These are phyloP conservation scores for Metopia argyrocephala DNA, from an alignment of 2,888 invertebrate species.

Conservation along the genomic window DNA sequence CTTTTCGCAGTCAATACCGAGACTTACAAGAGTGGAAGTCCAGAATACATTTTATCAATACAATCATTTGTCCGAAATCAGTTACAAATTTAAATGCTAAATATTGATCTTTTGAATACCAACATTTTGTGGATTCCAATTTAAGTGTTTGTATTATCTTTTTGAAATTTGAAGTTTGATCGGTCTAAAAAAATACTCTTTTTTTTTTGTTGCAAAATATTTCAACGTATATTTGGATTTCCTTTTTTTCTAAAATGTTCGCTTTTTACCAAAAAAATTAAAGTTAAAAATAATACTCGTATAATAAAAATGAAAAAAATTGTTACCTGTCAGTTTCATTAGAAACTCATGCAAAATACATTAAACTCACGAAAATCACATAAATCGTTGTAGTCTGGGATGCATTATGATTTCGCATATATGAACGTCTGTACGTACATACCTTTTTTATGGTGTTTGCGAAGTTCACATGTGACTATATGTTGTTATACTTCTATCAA, in stretches of 20 bases:
- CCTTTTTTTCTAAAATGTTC: slow-evolving; percentile 13
- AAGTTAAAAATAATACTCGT: slow-evolving; percentile 4
- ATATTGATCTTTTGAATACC: too few relatives aligned
- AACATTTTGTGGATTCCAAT: too few relatives aligned
- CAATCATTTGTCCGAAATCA: too few relatives aligned
- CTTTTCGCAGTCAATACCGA: too few relatives aligned
- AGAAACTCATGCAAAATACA: slow-evolving; percentile 58
- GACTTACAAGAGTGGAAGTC: too few relatives aligned
- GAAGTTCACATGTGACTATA: neutral
- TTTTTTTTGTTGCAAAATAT: slow-evolving; percentile 8
- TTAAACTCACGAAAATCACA: slow-evolving; percentile 63
- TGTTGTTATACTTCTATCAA: slow-evolving; percentile 23
- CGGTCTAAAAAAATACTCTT: too few relatives aligned
- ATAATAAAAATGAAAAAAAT: slow-evolving; percentile 33
- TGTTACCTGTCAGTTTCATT: slow-evolving; percentile 57
- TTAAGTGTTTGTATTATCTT: too few relatives aligned
- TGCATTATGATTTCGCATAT: slow-evolving; percentile 35
- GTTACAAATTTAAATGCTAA: too few relatives aligned
- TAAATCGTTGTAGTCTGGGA: slow-evolving; percentile 55
- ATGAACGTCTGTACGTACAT: too few relatives aligned
- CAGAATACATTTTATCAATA: too few relatives aligned
- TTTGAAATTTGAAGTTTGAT: too few relatives aligned
- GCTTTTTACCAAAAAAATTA: slow-evolving; percentile 2
- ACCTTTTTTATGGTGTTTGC: slow-evolving; percentile 4
- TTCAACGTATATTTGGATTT: slow-evolving; percentile 8